Evolutionary conservation across 2,888 invertebrate genomes (phyloP), one percentile per base, ranked within the genome.

Genomic region (Opisthograptis luteolata): DNA sequence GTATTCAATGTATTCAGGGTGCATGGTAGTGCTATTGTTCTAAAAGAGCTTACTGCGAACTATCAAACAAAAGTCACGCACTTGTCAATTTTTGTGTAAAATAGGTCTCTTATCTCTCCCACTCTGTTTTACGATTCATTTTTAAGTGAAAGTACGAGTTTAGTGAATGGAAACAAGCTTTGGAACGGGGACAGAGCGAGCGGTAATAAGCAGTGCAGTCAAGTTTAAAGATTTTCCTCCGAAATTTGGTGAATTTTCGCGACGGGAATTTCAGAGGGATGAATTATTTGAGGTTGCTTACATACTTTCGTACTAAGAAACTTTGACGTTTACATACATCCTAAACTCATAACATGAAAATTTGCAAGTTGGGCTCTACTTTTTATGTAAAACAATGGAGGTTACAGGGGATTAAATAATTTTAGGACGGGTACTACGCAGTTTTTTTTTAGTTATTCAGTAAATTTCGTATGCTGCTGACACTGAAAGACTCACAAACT

Each of bases 151-250:
- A 60, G 58, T 55, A 48, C 45, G 56, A 54, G 56, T 67, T 64
- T 44, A 53, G 58, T 25, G 50, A 68, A 45, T 69, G 72, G 76
- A 73, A 79, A 73, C 68, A 68, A 66, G 69, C 60, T 58, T 54
- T 55, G 56, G 50, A 65, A 70, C 66, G 31, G 59, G 47, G 39
- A 45, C 39, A 52, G 39, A 57, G 52, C 59, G 39, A 57, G 52
- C 59, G 62, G 55, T 61, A 66, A 63, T 66, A 61, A 49, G 13
- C 12, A 27, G 43, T 19, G 14, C 35, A 14, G 24, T 13, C 27
- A 34, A 13, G 25, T 30, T 22, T 8, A 17, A 27, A 17, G 34
- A 13, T 8, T 14, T 8, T 14, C 15, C 14, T 10, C 8, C 9
- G 9, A 32, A 69, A 62, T 62, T 55, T 61, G 51, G 50, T 54